A percentile compares a stretch with the other conserved stretches of the same genome.
Conservation (phyloP, 2,113 vertebrate species). For the Aix galericulata region DNA sequence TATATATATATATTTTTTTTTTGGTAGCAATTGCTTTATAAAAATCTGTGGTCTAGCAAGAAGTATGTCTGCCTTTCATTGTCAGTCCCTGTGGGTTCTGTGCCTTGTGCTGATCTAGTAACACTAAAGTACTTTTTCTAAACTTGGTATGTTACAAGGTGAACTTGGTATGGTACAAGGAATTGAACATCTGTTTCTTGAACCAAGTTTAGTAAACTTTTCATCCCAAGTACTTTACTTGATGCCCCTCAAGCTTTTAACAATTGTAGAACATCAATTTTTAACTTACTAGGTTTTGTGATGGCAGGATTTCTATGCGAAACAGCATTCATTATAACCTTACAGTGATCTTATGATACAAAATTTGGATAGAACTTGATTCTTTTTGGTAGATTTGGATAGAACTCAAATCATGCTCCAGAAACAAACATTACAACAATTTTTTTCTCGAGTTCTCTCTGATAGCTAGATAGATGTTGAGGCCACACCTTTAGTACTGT, state of each 20-base stretch:
- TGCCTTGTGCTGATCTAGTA: not conserved
- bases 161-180: not conserved
- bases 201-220: not conserved
- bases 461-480: not conserved
- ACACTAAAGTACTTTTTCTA: not conserved
- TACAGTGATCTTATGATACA: not conserved
- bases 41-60: not conserved
- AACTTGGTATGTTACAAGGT: not conserved
- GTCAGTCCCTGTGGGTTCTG: not conserved
- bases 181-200: not conserved
- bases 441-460: not conserved
- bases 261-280: not conserved
- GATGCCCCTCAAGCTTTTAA: not conserved
- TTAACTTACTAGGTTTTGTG: not conserved
- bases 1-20: not conserved
- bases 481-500: no score
- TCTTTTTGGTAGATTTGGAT: not conserved
- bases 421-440: not conserved
- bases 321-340: not conserved
- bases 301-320: not conserved
- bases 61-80: not conserved
- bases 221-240: not conserved
- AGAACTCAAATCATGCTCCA: not conserved
- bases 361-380: not conserved
- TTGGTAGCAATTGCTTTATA: not conserved